A percentile compares a stretch with the other conserved stretches of the same genome.
Conservation (phyloP, 2,113 vertebrate species). For the Tetrao urogallus region DNA sequence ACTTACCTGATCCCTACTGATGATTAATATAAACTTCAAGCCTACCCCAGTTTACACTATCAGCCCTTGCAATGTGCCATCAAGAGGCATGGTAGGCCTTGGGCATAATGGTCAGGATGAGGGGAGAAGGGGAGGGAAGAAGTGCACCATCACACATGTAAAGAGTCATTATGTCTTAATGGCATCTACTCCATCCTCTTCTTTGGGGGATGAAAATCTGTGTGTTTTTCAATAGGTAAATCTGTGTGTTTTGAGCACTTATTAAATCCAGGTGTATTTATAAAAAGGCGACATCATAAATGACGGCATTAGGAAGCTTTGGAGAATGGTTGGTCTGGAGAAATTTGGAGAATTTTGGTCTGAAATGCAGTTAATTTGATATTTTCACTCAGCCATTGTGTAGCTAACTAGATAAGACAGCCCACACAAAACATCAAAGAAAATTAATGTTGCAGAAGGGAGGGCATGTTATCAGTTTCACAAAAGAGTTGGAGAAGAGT, state of each 20-base stretch:
- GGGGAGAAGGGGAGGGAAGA: no score
- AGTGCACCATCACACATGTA: not conserved
- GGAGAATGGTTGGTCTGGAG: not conserved
- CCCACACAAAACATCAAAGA: not conserved
- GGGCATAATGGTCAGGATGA: no score
- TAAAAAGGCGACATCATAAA: not conserved
- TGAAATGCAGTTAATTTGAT: conserved; percentile 15
- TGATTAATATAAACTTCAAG: not conserved
- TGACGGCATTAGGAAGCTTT: not conserved
- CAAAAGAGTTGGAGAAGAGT: not conserved
- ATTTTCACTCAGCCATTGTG: not conserved
- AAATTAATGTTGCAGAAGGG: not conserved
- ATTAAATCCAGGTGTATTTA: not conserved
- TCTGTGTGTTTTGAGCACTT: not conserved
- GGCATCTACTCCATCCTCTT: not conserved
- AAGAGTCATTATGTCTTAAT: not conserved
- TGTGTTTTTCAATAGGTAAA: not conserved
- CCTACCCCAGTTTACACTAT: not conserved
- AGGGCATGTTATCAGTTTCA: not conserved
- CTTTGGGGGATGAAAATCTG: not conserved
- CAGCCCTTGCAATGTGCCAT: not conserved
- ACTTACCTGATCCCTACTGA: not conserved
- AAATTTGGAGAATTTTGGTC: not conserved
- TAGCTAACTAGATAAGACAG: not conserved
- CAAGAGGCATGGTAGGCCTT: no score